These are phyloP conservation scores for Choloepus hoffmanni DNA, from an alignment of 2,113 vertebrate species.

Conservation along the genomic window DNA sequence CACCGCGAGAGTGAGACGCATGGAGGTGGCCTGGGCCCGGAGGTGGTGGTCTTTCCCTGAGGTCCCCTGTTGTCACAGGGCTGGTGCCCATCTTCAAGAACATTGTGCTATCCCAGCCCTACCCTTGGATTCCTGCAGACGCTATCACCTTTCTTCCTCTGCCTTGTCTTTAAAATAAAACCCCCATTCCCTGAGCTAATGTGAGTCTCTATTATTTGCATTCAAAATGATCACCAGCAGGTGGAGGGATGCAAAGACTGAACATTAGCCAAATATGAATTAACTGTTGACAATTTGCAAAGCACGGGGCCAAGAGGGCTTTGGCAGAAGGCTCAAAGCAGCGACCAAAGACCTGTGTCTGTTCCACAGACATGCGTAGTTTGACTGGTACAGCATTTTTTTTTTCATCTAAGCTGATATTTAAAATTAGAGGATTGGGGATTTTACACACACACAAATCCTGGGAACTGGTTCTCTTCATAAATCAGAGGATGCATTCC, in stretches of 20 bases:
- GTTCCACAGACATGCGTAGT: rapidly evolving
- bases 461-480: neutral
- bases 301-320: neutral
- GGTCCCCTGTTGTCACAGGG: neutral
- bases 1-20: rapidly evolving
- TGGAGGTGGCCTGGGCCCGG: rapidly evolving
- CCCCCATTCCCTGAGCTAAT: neutral
- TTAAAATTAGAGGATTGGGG: too few relatives aligned
- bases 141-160: neutral
- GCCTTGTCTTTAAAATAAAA: neutral
- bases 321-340: neutral
- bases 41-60: rapidly evolving
- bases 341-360: neutral
- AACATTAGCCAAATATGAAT: neutral
- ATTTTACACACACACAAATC: neutral
- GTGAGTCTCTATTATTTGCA: neutral
- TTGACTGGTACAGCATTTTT: neutral
- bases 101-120: neutral
- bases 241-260: rapidly evolving
- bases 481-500: neutral
- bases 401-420: too few relatives aligned
- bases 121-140: neutral
- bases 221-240: rapidly evolving
- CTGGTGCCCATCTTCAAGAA: neutral
- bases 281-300: neutral